Evolutionary conservation across 2,113 vertebrate species (phyloP).

Genomic region (Notechis scutatus): DNA sequence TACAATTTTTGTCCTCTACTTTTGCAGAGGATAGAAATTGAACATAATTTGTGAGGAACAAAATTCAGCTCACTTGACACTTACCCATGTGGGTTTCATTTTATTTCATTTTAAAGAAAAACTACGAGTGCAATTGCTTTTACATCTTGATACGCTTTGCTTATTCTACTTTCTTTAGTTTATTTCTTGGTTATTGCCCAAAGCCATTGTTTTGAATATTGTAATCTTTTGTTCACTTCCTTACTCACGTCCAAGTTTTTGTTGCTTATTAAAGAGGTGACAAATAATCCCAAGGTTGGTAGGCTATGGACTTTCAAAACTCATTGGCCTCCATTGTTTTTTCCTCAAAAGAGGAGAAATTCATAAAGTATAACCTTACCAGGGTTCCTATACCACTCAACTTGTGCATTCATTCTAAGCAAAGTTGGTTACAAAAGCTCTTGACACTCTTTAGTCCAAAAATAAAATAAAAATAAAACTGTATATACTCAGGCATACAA

Average conservation of each 20-base stretch:
- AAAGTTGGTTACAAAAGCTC: constrained; percentile 19
- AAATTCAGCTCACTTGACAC: not conserved
- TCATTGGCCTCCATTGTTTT: not conserved
- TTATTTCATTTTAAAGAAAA: not conserved
- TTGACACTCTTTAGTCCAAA: not conserved
- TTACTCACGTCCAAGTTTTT: not conserved
- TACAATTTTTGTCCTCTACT: not conserved
- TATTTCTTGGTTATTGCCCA: not conserved
- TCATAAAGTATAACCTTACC: constrained; percentile 17
- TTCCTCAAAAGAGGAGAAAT: not conserved
- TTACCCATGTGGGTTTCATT: not conserved
- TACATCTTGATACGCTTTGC: not conserved
- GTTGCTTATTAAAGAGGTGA: constrained; percentile 29
- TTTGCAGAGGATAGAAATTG: not conserved
- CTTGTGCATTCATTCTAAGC: constrained; percentile 9
- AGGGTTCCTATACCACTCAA: constrained; percentile 27
- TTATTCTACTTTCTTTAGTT: not conserved
- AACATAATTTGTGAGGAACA: not conserved
- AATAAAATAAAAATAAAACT: not conserved
- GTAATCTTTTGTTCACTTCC: not conserved
- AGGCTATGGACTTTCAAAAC: not conserved
- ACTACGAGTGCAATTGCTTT: not conserved
- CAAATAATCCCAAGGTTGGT: constrained; percentile 6
- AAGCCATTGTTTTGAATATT: not conserved
- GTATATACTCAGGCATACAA: not conserved